Conservation (phyloP, 1,140 invertebrate genomes). For the Pomacea maculata region DNA sequence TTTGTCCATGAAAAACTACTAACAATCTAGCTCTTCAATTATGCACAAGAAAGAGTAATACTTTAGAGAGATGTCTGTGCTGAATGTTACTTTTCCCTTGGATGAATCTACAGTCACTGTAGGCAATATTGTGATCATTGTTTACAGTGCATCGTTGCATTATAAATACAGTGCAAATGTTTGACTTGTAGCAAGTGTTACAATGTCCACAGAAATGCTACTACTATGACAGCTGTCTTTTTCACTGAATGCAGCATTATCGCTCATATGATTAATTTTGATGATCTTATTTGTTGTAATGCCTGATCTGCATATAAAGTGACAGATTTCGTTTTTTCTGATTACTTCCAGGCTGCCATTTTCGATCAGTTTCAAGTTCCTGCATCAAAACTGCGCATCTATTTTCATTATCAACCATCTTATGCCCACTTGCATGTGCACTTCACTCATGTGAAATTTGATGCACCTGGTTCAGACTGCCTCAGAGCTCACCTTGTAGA, state of each 20-base stretch:
- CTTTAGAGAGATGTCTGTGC: too few species aligned
- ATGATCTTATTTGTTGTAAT: too few species aligned
- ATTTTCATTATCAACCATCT: constrained; percentile 95
- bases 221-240: not conserved
- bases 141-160: too few species aligned
- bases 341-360: constrained; percentile 75
- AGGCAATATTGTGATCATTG: too few species aligned
- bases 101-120: too few species aligned
- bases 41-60: too few species aligned
- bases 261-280: not conserved
- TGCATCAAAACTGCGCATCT: constrained; percentile 77
- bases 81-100: too few species aligned
- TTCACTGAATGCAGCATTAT: not conserved
- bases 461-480: constrained; percentile 79
- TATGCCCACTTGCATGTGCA: constrained; percentile 97
- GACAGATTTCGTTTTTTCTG: too few species aligned
- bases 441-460: constrained; percentile 84
- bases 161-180: not conserved
- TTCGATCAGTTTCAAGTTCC: constrained; percentile 80
- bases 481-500: constrained; percentile 88
- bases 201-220: not conserved
- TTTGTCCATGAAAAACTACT: not conserved
- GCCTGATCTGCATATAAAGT: too few species aligned
- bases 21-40: not conserved
- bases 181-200: not conserved